phyloP scores from a whole-genome alignment of 1,140 invertebrate species.

The Planococcus citri region DNA sequence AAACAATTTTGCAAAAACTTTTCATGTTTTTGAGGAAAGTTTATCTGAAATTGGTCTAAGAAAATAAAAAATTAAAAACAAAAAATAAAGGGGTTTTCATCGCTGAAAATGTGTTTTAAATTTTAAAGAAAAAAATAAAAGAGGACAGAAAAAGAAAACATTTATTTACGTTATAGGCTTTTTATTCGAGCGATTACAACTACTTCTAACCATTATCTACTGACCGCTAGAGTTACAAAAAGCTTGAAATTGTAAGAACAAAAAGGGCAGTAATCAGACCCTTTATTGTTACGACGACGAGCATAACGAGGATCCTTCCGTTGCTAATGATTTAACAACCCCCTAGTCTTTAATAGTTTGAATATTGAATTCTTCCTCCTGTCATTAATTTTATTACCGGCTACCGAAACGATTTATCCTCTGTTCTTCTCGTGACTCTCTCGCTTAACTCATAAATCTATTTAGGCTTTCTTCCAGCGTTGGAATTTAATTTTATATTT shows the following conservation, averaged over 20 bases:
- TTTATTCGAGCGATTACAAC: background rate
- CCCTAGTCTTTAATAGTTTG: constrained; percentile 6
- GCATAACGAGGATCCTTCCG: background rate
- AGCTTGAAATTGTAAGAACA: background rate
- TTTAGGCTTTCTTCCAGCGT: background rate
- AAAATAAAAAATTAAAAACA: too few species aligned
- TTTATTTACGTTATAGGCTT: background rate
- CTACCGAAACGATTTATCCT: constrained; percentile 2
- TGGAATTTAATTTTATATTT: constrained; percentile 8
- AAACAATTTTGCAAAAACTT: too few species aligned
- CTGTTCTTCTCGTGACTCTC: constrained; percentile 1
- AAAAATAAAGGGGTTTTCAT: too few species aligned
- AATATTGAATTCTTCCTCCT: constrained; percentile 7
- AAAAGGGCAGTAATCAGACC: constrained; percentile 6
- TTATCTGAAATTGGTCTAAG: too few species aligned
- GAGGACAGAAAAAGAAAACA: background rate
- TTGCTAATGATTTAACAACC: constrained; percentile 3
- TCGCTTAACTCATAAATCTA: background rate
- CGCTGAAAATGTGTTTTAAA: too few species aligned
- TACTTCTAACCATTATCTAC: background rate
- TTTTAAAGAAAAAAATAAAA: background rate
- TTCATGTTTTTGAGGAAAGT: too few species aligned
- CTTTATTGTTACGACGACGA: background rate
- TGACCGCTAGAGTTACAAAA: background rate
- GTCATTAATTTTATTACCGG: constrained; percentile 3